Percentiles rank a stretch among this genome's conserved stretches.
phyloP scores from a whole-genome alignment of 2,113 vertebrate genomes.

The Phrynosoma platyrhinos region DNA sequence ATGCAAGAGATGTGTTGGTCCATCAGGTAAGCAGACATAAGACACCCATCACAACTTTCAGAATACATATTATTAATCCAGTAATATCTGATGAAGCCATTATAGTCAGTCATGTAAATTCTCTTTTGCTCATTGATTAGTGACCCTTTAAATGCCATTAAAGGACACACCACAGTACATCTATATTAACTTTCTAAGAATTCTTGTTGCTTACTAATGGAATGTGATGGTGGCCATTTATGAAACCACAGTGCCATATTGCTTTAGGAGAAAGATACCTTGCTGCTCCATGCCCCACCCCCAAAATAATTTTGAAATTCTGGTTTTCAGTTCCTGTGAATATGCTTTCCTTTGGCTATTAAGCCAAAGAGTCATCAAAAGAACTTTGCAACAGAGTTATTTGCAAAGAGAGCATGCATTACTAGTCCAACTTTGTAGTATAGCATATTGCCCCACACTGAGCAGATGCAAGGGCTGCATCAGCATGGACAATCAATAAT shows the following conservation, averaged over 20 bases:
- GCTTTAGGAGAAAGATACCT: slow-evolving; percentile 1
- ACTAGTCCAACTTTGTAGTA: no score
- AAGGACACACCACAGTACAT: slow-evolving; percentile 19
- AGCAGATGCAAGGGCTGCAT: no score
- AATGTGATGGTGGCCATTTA: slow-evolving; percentile 24
- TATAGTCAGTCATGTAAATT: slow-evolving; percentile 43
- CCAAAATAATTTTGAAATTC: neutral
- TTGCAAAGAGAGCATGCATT: neutral
- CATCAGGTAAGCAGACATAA: slow-evolving; percentile 23
- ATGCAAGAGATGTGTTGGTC: slow-evolving; percentile 39
- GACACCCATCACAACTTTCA: slow-evolving; percentile 42
- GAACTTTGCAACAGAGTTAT: neutral
- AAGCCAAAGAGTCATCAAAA: neutral
- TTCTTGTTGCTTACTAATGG: neutral
- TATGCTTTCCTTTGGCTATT: neutral
- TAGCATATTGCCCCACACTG: no score
- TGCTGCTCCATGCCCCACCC: no score
- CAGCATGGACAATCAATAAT: no score
- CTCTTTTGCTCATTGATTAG: slow-evolving; percentile 40
- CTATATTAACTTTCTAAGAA: neutral
- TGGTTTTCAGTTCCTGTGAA: neutral
- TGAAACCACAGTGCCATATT: slow-evolving; percentile 41
- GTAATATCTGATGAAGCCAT: slow-evolving; percentile 36
- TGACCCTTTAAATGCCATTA: slow-evolving; percentile 22
- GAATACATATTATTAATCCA: slow-evolving; percentile 47